A percentile compares a stretch with the other conserved stretches of the same genome.
Evolutionary conservation across 2,888 invertebrate genomes (phyloP).

Genomic region (Drosophila leonis): DNA sequence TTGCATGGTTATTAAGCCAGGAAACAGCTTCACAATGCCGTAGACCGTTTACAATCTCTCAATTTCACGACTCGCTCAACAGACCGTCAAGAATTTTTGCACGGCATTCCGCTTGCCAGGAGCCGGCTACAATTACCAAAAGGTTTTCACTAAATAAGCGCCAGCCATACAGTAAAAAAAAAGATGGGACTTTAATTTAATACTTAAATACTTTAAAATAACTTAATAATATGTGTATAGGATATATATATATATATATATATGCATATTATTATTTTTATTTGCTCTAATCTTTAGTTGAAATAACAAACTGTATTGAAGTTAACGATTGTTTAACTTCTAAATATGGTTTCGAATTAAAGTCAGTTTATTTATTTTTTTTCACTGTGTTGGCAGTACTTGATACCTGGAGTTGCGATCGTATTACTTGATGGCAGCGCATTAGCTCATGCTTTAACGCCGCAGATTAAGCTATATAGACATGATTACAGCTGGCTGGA

Average conservation of each 20-base stretch:
- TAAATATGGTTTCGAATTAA: slow-evolving; percentile 1
- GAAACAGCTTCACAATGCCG: slow-evolving; percentile 19
- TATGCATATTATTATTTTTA: neutral
- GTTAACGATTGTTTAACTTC: neutral
- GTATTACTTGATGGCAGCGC: slow-evolving; percentile 18
- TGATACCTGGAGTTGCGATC: slow-evolving; percentile 16
- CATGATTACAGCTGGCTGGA: slow-evolving; percentile 21
- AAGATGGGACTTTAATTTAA: too few relatives aligned
- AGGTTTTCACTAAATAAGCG: slow-evolving; percentile 19
- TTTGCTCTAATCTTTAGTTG: neutral
- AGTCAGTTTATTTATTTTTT: neutral
- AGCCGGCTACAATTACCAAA: slow-evolving; percentile 53
- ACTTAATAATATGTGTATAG: neutral
- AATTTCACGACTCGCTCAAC: slow-evolving; percentile 36
- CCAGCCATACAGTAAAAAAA: slow-evolving; percentile 6
- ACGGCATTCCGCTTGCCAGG: slow-evolving; percentile 29
- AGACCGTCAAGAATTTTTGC: slow-evolving; percentile 43
- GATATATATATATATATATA: too few relatives aligned
- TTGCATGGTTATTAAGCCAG: slow-evolving; percentile 26
- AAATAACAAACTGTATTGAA: neutral
- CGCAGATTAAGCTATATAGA: slow-evolving; percentile 27
- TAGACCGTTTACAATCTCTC: slow-evolving; percentile 16
- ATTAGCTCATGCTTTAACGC: slow-evolving; percentile 28
- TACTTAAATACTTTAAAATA: neutral
- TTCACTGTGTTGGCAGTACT: slow-evolving; percentile 2